Evolutionary conservation across 2,888 invertebrate genomes (phyloP), one percentile per base, ranked within the genome.

Genomic region (Polylopha cassiicola): DNA sequence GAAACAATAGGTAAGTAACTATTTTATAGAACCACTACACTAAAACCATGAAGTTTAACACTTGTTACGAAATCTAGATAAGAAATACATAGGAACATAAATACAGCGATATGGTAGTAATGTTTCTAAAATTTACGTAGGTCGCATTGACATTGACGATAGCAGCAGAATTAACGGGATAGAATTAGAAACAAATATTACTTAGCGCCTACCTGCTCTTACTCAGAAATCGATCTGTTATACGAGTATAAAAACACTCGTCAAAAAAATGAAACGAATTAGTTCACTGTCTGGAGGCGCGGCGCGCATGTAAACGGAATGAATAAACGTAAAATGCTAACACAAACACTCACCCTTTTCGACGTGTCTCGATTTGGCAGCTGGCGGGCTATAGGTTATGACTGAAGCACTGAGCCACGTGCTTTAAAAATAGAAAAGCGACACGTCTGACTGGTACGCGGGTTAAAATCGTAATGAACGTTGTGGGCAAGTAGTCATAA

Each of bases 391-490:
- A 37, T 54, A 58, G 58, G 69, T 60, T 62, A 59, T 53, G 57
- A 61, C 56, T 55, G 62, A 61, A 60, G 62, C 70, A 67, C 67
- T 28, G 48, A 58, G 73, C 77, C 80, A 81, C 80, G 80, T 80
- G 79, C 63, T 72, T 65, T 67, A 68, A 57, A 63, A 65, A 65
- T 63, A 65, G 67, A 50, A 55, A 51, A 43, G 50, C 44, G 49
- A 53, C 62, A 58, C 73, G 63, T 66, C 66, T 68, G 60, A 39
- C 51, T 58, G 47, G 43, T 57, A 51, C 70, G 71, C 65, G 57
- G 58, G 69, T 66, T 72, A 70, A 61, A 74, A 67, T 61, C 73
- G 72, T 79, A 80, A 74, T 80, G 79, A 73, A 53, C 51, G 51
- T 47, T 24, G 44, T 42, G 39, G 42, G 39, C 45, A 44, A 42